Conservation (phyloP, 2,113 vertebrate genomes). For the Nesoenas mayeri region DNA sequence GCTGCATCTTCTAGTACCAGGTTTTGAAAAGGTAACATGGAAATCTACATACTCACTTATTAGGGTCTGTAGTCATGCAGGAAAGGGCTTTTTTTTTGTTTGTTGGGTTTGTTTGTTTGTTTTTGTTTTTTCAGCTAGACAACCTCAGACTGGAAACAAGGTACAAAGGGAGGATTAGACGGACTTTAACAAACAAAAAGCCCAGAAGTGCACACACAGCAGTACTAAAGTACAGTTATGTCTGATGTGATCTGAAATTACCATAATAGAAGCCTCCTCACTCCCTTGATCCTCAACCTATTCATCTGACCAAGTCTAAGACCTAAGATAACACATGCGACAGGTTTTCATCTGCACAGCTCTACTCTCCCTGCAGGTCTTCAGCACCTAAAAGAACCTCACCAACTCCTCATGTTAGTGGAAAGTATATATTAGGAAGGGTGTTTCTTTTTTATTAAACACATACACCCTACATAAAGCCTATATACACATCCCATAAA, state of each 20-base stretch:
- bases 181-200: not conserved
- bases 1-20: not conserved
- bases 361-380: not conserved
- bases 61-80: not conserved
- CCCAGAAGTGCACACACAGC: not conserved
- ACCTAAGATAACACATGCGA: not conserved
- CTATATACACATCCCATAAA: not conserved
- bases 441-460: not conserved
- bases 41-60: not conserved
- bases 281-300: not conserved
- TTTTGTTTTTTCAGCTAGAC: not conserved
- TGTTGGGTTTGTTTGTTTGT: no score
- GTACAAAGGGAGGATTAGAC: not conserved
- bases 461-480: not conserved
- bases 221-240: not conserved
- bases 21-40: not conserved
- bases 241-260: not conserved
- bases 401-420: not conserved
- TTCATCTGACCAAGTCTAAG: not conserved
- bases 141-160: not conserved
- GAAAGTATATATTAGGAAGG: not conserved
- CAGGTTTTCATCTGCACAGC: not conserved
- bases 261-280: not conserved
- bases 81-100: not conserved
- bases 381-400: not conserved